Evolutionary conservation across 2,888 invertebrate species (phyloP).

Genomic region (Lutraria lutraria): DNA sequence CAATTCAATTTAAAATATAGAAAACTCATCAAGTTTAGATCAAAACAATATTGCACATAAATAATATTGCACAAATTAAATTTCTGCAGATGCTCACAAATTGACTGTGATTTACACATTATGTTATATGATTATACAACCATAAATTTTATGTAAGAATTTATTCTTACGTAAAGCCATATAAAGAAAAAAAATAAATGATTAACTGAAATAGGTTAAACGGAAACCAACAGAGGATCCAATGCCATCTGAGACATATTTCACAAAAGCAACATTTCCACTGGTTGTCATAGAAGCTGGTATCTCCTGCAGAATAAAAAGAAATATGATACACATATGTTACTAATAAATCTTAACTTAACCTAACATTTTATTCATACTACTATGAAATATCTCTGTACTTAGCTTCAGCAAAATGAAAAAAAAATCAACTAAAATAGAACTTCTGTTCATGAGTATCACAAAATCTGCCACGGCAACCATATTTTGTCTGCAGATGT

Average conservation of each 20-base stretch:
- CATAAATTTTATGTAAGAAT: background rate
- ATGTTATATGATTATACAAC: background rate
- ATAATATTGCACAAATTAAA: background rate
- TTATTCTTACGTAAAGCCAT: background rate
- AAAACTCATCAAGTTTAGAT: too few species aligned
- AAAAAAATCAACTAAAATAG: background rate
- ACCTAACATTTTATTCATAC: background rate
- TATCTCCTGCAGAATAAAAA: conserved; percentile 69
- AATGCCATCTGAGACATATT: conserved; percentile 74
- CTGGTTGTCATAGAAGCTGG: conserved; percentile 70
- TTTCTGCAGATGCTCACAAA: background rate
- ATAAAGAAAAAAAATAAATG: background rate
- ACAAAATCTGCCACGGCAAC: background rate
- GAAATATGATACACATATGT: background rate
- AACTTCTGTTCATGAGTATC: background rate
- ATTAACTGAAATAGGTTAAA: conserved; percentile 74
- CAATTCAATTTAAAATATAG: too few species aligned
- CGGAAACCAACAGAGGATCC: conserved; percentile 76
- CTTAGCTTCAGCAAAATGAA: background rate
- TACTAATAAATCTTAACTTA: background rate
- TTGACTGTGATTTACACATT: background rate
- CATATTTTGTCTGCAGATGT: background rate
- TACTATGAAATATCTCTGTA: background rate
- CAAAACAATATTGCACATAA: background rate
- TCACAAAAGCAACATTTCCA: conserved; percentile 73